These are phyloP conservation scores for Scaptomyza reducta DNA, from an alignment of 2,888 invertebrate species.

Conservation along the genomic window DNA sequence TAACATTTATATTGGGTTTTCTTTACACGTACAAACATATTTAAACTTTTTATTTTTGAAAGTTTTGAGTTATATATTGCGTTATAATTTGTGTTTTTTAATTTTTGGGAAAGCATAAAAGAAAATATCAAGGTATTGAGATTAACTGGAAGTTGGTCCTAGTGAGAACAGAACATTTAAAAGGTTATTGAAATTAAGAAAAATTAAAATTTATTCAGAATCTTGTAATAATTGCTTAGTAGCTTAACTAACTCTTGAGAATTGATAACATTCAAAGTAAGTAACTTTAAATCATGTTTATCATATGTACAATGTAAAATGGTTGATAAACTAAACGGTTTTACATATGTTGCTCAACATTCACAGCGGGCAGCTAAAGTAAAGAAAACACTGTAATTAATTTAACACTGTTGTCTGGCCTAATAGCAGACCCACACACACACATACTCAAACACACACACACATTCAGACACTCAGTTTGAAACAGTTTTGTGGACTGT, in stretches of 20 bases:
- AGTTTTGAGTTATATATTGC: conserved; percentile 5
- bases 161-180: conserved; percentile 16
- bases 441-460: conserved; percentile 6
- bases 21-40: conserved; percentile 39
- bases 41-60: conserved; percentile 7
- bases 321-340: conserved; percentile 38
- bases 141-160: conserved; percentile 49
- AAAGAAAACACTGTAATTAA: conserved; percentile 26
- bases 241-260: background rate
- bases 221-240: background rate
- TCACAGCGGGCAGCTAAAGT: conserved; percentile 41
- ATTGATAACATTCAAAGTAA: conserved; percentile 17
- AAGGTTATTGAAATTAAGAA: background rate
- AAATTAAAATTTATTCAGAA: background rate
- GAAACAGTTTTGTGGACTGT: conserved; percentile 47
- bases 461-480: conserved; percentile 27
- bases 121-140: conserved; percentile 1
- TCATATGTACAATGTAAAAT: conserved; percentile 43
- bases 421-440: conserved; percentile 20
- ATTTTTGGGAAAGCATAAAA: conserved; percentile 1
- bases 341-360: conserved; percentile 31
- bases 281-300: conserved; percentile 2
- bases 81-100: conserved; percentile 5
- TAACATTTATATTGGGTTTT: conserved; percentile 73
- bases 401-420: conserved; percentile 39